These are phyloP conservation scores for Prosapia bicincta DNA, from an alignment of 2,888 invertebrate species.

Conservation along the genomic window DNA sequence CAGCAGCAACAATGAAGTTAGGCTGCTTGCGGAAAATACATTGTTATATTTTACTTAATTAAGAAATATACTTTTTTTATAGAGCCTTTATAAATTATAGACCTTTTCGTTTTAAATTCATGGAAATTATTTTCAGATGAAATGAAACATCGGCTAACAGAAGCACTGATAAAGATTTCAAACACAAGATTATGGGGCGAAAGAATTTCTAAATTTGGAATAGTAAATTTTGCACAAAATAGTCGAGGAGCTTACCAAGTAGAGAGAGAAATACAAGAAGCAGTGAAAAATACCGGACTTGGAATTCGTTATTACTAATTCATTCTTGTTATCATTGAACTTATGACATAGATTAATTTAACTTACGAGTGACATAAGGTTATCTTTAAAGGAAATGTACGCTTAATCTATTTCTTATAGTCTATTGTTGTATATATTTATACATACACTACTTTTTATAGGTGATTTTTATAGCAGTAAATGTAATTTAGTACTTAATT, in stretches of 20 bases:
- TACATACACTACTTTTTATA: too few relatives aligned
- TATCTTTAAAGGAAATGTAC: too few relatives aligned
- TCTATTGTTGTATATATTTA: too few relatives aligned
- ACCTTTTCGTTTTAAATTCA: not conserved
- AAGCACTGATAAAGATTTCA: conserved; percentile 48
- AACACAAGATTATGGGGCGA: conserved; percentile 43
- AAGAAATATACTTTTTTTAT: not conserved
- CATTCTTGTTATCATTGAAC: not conserved
- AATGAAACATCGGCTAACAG: conserved; percentile 47
- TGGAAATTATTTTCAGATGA: conserved; percentile 46
- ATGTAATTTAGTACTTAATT: too few relatives aligned
- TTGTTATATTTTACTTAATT: not conserved
- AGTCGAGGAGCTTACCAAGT: conserved; percentile 51
- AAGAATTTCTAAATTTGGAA: conserved; percentile 52
- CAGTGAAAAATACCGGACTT: conserved; percentile 51
- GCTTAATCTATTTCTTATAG: too few relatives aligned
- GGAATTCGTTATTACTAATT: conserved; percentile 53
- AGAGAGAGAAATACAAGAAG: conserved; percentile 53
- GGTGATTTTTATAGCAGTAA: too few relatives aligned
- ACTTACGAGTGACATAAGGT: too few relatives aligned
- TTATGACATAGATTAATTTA: too few relatives aligned
- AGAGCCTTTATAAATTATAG: too few relatives aligned
- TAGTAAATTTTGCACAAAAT: conserved; percentile 51
- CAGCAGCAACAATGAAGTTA: too few relatives aligned
- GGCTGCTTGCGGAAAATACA: not conserved